Evolutionary conservation across 64 coral and sea anemone species (phyloP), one percentile per base, ranked within the genome.

Genomic region (Dendronephthya gigantea): DNA sequence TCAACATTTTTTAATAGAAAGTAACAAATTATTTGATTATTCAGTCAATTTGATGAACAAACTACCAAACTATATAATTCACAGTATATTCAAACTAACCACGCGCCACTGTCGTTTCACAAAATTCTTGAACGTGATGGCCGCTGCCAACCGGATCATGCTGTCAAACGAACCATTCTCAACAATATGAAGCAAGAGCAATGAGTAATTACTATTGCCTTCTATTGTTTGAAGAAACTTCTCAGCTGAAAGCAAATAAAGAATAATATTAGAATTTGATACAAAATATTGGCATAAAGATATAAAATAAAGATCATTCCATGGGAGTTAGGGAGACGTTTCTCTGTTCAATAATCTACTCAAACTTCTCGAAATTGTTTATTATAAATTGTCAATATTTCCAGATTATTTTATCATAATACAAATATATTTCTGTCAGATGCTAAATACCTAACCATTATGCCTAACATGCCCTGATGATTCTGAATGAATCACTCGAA

Each of bases 51-150:
- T n/a, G n/a, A n/a, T n/a, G n/a, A n/a, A n/a, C n/a, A n/a, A n/a
- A n/a, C n/a, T n/a, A n/a, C n/a, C n/a, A n/a, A n/a, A n/a, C n/a
- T n/a, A n/a, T n/a, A n/a, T n/a, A n/a, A n/a, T n/a, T n/a, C n/a
- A n/a, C n/a, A n/a, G n/a, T n/a, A n/a, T n/a, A n/a, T n/a, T n/a
- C n/a, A n/a, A 27, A 91, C 94, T 91, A 81, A 97, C 94, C 84
- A 91, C 89, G 89, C 94, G 90, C 94, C 94, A 97, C 82, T 93
- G 86, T 49, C 90, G 82, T 52, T 97, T 97, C 5, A 97, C 94
- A 55, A 90, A 89, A 82, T 97, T 97, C 39, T 97, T 97, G 62
- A 97, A 97, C 14, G 92, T 87, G 36, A 97, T 90, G 4, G 94
- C 88, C n/a, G 94, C 94, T 88, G 91, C 89, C 43, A 97, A 72